A percentile compares a stretch with the other conserved stretches of the same genome.
These are phyloP conservation scores for Apotomis betuletana DNA, from an alignment of 2,888 invertebrate species.

Conservation along the genomic window DNA sequence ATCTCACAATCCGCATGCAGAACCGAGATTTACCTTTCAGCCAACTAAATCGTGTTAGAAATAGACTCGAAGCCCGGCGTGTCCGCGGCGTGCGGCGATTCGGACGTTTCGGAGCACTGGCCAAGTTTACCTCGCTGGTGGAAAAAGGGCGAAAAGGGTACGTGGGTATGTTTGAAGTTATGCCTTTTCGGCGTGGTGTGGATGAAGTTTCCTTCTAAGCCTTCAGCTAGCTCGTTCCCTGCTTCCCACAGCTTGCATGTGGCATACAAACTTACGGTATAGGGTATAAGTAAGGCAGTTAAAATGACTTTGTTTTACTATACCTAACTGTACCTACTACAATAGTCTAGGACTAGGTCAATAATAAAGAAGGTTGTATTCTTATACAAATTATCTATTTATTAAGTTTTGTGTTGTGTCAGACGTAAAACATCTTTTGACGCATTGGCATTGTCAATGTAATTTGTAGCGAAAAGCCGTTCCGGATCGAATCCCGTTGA, in stretches of 20 bases:
- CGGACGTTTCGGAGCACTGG: not conserved
- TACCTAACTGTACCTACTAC: too few species aligned
- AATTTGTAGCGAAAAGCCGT: conserved; percentile 10
- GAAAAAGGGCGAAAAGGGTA: not conserved
- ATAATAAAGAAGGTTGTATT: too few species aligned
- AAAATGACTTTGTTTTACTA: too few species aligned
- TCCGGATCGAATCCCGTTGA: conserved; percentile 16
- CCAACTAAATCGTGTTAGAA: conserved; percentile 29
- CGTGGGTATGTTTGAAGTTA: not conserved
- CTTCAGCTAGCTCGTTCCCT: conserved; percentile 5
- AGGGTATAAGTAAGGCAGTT: not conserved
- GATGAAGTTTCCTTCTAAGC: conserved; percentile 17
- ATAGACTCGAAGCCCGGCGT: conserved; percentile 16
- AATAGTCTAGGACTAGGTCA: too few species aligned
- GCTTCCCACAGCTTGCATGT: not conserved
- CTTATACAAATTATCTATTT: too few species aligned
- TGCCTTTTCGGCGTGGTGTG: not conserved
- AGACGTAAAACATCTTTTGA: not conserved
- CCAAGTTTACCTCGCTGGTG: not conserved
- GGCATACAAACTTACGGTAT: not conserved
- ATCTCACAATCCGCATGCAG: conserved; percentile 9
- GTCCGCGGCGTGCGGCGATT: not conserved
- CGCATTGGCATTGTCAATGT: not conserved
- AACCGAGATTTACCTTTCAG: conserved; percentile 13
- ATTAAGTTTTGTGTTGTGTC: too few species aligned